Conservation (phyloP, 2,888 invertebrate species). For the Hermaeophaga mercurialis region DNA sequence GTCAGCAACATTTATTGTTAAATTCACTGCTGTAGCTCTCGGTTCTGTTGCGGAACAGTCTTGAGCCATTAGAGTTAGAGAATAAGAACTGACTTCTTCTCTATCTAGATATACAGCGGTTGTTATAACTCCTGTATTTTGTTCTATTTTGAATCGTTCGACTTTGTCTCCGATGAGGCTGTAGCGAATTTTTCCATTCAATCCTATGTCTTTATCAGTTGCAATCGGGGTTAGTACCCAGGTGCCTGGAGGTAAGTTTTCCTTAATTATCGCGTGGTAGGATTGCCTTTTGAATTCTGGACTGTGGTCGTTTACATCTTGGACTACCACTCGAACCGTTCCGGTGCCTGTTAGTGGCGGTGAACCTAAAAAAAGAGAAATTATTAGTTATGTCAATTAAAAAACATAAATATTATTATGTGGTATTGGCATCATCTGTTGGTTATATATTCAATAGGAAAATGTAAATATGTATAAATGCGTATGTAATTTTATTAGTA, state of each 20-base stretch:
- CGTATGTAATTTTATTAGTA: no score
- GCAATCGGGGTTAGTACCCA: constrained; percentile 79
- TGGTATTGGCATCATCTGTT: no score
- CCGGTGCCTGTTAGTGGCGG: constrained; percentile 93
- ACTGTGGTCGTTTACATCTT: constrained; percentile 93
- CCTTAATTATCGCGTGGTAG: constrained; percentile 77
- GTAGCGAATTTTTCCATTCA: constrained; percentile 87
- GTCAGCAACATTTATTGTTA: constrained; percentile 79
- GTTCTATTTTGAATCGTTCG: constrained; percentile 78
- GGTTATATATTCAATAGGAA: no score
- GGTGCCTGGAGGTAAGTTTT: constrained; percentile 81
- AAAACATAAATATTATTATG: no score
- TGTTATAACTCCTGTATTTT: constrained; percentile 77
- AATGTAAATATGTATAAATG: no score
- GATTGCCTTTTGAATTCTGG: constrained; percentile 85
- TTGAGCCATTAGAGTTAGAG: constrained; percentile 83
- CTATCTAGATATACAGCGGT: constrained; percentile 77
- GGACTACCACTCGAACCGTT: constrained; percentile 84
- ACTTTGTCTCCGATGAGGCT: constrained; percentile 81
- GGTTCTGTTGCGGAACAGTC: constrained; percentile 88
- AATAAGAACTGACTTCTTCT: constrained; percentile 77
- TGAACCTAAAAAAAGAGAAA: constrained; percentile 69
- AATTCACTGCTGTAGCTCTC: constrained; percentile 79
- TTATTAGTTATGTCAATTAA: neutral
- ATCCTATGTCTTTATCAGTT: constrained; percentile 79